Evolutionary conservation across 2,888 invertebrate species (phyloP).

Genomic region (Synanthedon vespiformis): DNA sequence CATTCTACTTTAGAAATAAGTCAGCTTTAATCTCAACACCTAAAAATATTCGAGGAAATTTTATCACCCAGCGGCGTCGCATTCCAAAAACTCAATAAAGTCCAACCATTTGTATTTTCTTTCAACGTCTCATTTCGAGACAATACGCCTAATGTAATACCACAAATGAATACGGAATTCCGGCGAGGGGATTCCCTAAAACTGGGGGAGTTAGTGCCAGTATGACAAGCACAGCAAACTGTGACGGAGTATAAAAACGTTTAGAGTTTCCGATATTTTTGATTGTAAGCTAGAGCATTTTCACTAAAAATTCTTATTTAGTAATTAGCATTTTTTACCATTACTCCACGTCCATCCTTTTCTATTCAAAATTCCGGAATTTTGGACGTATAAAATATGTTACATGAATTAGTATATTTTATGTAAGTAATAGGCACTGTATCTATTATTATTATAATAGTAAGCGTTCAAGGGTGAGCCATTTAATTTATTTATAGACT

Average conservation of each 20-base stretch:
- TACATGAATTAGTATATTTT: too few species aligned
- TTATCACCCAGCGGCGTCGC: constrained; percentile 19
- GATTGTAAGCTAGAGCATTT: too few species aligned
- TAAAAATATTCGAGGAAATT: constrained; percentile 19
- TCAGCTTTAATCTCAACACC: constrained; percentile 4
- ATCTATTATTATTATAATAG: too few species aligned
- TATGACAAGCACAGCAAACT: constrained; percentile 14
- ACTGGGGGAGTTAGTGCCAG: constrained; percentile 25
- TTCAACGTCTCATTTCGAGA: constrained; percentile 47
- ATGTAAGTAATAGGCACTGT: too few species aligned
- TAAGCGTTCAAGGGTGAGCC: too few species aligned
- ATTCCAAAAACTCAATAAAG: constrained; percentile 42
- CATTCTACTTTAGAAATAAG: not conserved
- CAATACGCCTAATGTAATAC: constrained; percentile 60
- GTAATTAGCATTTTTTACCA: too few species aligned
- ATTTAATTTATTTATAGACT: too few species aligned
- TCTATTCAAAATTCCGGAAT: too few species aligned
- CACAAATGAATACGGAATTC: constrained; percentile 60
- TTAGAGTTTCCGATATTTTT: too few species aligned
- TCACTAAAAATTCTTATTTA: too few species aligned
- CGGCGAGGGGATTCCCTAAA: constrained; percentile 34
- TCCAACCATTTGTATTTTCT: constrained; percentile 43
- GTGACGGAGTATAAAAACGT: not conserved
- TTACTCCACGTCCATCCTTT: too few species aligned
- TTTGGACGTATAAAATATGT: too few species aligned